Percentiles rank a stretch among this genome's conserved stretches.
These are phyloP conservation scores for Bujurquina vittata DNA, from an alignment of 2,113 vertebrate genomes.

Conservation along the genomic window DNA sequence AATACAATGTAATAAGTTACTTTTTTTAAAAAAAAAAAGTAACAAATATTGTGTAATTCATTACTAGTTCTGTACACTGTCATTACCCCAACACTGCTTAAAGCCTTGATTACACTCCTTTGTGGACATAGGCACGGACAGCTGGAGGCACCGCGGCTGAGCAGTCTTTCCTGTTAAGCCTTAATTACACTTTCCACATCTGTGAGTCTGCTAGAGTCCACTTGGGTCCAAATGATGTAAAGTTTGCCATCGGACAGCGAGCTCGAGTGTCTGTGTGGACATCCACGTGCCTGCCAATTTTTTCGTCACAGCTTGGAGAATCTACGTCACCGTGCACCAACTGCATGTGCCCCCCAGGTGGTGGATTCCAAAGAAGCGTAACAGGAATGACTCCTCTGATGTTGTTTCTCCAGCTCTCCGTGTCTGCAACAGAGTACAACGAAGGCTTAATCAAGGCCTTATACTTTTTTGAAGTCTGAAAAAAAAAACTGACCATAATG, in stretches of 20 bases:
- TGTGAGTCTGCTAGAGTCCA: neutral
- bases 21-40: neutral
- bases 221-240: neutral
- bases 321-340: neutral
- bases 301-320: neutral
- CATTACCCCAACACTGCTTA: neutral
- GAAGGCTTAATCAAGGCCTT: neutral
- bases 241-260: neutral
- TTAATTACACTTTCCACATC: neutral
- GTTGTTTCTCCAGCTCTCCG: neutral
- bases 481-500: neutral
- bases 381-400: neutral
- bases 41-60: neutral
- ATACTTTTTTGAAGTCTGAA: neutral
- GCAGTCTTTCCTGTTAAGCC: neutral
- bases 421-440: neutral
- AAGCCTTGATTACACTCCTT: neutral
- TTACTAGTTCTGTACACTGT: neutral
- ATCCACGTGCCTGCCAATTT: accelerated
- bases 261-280: neutral
- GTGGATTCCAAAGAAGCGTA: neutral
- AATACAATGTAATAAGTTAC: too few relatives aligned
- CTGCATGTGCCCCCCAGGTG: neutral
- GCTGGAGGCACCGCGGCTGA: neutral
- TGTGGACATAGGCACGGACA: neutral